These are phyloP conservation scores for Alviniconcha strummeri DNA, from an alignment of 2,888 invertebrate species.

Conservation along the genomic window DNA sequence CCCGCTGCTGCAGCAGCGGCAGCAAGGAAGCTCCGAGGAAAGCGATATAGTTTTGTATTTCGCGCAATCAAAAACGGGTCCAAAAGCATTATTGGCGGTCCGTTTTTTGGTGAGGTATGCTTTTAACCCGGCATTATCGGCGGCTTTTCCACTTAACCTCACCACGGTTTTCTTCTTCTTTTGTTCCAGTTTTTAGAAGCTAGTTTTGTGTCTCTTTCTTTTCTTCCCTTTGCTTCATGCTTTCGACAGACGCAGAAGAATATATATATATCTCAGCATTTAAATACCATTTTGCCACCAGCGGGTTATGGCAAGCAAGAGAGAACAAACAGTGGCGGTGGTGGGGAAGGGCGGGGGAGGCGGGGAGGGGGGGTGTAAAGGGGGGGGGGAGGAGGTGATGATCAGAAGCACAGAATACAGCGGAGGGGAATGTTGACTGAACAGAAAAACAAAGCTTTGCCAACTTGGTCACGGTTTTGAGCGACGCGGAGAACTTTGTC, in stretches of 20 bases:
- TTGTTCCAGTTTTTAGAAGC: too few relatives aligned
- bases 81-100: neutral
- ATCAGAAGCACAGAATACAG: neutral
- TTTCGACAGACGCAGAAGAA: too few relatives aligned
- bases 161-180: too few relatives aligned
- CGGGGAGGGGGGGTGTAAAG: neutral
- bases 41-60: slow-evolving; percentile 10
- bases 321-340: neutral
- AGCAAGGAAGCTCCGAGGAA: neutral
- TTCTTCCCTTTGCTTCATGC: too few relatives aligned
- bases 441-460: neutral
- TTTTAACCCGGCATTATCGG: too few relatives aligned
- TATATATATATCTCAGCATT: too few relatives aligned
- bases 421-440: neutral
- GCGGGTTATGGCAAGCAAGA: neutral
- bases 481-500: neutral
- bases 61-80: neutral
- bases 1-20: neutral
- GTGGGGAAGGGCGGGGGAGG: neutral
- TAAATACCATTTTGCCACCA: too few relatives aligned
- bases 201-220: too few relatives aligned
- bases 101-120: neutral
- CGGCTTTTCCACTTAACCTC: too few relatives aligned
- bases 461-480: neutral
- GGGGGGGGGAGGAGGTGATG: neutral